Evolutionary conservation across 2,797 vertebrate species (phyloP).

Genomic region (Adrianichthys oophorus): DNA sequence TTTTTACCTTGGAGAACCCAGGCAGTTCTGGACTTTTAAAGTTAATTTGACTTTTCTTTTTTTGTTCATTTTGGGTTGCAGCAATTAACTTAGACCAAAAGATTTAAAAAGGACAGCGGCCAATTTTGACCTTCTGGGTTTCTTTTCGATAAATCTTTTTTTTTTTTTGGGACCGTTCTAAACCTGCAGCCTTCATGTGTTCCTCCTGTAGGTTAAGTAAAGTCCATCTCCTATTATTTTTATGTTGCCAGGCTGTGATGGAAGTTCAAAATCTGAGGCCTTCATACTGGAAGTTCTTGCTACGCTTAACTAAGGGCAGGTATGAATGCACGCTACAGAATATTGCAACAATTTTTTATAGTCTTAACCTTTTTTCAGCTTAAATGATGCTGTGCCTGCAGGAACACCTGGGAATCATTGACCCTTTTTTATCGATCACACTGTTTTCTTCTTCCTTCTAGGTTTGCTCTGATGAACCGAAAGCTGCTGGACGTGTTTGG

Average conservation of each 20-base stretch:
- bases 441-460: slow-evolving; percentile 53
- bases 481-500: slow-evolving; percentile 90
- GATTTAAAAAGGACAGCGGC: too few relatives aligned
- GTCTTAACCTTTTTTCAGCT: background rate
- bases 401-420: too few relatives aligned
- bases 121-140: too few relatives aligned
- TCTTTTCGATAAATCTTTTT: too few relatives aligned
- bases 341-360: background rate
- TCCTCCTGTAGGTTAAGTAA: background rate
- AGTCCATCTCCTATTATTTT: background rate
- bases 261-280: slow-evolving; percentile 95
- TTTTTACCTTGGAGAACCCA: too few relatives aligned
- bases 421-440: background rate
- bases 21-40: too few relatives aligned
- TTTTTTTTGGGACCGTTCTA: too few relatives aligned
- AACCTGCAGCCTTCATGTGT: background rate
- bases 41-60: too few relatives aligned
- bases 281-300: slow-evolving; percentile 98
- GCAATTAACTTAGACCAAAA: too few relatives aligned
- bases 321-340: slow-evolving; percentile 48
- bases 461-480: slow-evolving; percentile 95
- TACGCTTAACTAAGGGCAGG: slow-evolving; percentile 94
- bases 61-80: too few relatives aligned
- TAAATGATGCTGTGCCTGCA: background rate
- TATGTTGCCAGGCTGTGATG: slow-evolving; percentile 88